These are phyloP conservation scores for Hypsopygia costalis DNA, from an alignment of 2,888 invertebrate species.

Conservation along the genomic window DNA sequence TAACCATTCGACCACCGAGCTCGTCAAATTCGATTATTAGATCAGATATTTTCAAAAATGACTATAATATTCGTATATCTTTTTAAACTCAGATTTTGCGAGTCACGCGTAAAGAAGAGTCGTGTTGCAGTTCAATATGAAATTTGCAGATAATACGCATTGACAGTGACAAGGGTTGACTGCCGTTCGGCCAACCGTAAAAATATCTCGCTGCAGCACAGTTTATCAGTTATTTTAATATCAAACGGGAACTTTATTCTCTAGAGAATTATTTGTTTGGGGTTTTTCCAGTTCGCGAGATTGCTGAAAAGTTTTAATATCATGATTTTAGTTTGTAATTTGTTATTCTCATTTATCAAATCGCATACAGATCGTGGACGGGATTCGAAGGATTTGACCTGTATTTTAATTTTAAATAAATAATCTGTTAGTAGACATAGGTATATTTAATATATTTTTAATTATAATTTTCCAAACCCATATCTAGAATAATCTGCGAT, in stretches of 20 bases:
- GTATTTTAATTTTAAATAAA: too few species aligned
- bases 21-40: too few species aligned
- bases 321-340: background rate
- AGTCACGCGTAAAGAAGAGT: conserved; percentile 28
- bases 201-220: conserved; percentile 58
- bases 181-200: conserved; percentile 54
- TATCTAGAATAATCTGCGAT: too few species aligned
- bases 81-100: conserved; percentile 17
- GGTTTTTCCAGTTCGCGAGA: background rate
- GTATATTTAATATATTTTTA: too few species aligned
- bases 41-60: background rate
- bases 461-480: too few species aligned
- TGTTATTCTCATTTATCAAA: background rate
- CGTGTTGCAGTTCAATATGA: conserved; percentile 61
- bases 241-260: conserved; percentile 25
- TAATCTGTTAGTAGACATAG: too few species aligned
- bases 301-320: background rate
- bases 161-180: conserved; percentile 73
- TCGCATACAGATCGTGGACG: too few species aligned
- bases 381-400: too few species aligned
- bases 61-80: conserved; percentile 5
- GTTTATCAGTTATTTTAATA: conserved; percentile 61
- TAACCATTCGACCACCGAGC: too few species aligned
- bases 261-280: background rate
- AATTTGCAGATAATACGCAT: conserved; percentile 58